Evolutionary conservation across 2,113 vertebrate genomes (phyloP).

Genomic region (Dicaeum eximium): DNA sequence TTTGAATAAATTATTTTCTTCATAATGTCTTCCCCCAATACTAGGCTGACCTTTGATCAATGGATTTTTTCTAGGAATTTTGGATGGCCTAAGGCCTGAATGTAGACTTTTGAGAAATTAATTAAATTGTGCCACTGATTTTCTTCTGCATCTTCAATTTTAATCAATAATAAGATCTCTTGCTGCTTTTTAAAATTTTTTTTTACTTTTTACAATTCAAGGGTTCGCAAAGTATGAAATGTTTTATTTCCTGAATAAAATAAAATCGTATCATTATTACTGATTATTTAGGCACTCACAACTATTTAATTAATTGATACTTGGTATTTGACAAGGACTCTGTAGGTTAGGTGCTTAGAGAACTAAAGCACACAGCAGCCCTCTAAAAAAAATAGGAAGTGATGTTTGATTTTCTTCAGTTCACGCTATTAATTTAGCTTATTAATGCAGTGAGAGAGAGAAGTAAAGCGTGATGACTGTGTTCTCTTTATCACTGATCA

Average conservation of each 20-base stretch:
- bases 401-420: background rate
- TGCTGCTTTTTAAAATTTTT: background rate
- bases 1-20: background rate
- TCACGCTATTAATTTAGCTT: background rate
- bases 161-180: background rate
- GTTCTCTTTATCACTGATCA: background rate
- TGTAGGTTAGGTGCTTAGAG: background rate
- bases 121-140: background rate
- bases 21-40: accelerated
- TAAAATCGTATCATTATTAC: background rate
- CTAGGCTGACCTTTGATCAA: background rate
- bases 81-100: background rate
- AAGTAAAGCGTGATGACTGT: background rate
- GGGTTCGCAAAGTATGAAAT: background rate
- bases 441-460: background rate
- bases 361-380: background rate
- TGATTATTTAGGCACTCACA: background rate
- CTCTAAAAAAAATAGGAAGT: background rate
- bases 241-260: background rate
- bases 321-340: background rate
- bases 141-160: background rate
- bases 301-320: background rate
- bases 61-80: background rate
- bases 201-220: background rate
- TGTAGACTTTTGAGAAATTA: background rate